These are phyloP conservation scores for Galbula dea DNA, from an alignment of 2,113 vertebrate genomes.

Conservation along the genomic window DNA sequence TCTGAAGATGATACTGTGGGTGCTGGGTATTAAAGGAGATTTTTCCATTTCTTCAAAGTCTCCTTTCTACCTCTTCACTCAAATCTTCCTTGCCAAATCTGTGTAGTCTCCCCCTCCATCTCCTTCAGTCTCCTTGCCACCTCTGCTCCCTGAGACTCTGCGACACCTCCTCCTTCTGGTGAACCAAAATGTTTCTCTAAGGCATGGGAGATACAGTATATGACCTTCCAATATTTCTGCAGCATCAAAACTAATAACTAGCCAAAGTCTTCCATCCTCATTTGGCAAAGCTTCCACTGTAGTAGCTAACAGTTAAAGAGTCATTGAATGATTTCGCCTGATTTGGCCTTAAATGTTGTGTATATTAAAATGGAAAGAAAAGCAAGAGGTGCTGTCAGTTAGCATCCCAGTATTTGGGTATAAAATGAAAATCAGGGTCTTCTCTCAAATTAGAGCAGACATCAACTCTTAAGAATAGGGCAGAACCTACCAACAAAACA, in stretches of 20 bases:
- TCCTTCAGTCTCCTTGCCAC: neutral
- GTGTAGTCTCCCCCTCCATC: neutral
- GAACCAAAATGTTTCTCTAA: neutral
- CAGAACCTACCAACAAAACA: constrained; percentile 18
- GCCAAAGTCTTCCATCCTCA: neutral
- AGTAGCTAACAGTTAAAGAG: neutral
- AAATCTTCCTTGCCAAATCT: neutral
- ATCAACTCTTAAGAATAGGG: neutral
- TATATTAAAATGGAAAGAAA: constrained; percentile 7
- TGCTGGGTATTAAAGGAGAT: neutral
- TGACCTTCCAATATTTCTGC: neutral
- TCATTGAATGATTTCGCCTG: neutral
- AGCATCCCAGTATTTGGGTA: neutral
- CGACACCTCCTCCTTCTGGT: neutral
- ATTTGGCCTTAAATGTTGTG: neutral
- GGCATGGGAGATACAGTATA: accelerated
- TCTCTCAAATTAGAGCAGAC: constrained; percentile 15
- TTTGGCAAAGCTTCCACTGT: neutral
- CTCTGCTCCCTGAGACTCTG: neutral
- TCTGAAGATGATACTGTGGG: neutral
- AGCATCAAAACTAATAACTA: neutral
- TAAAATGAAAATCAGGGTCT: constrained; percentile 17
- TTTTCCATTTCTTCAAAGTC: neutral
- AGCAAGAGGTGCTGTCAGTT: constrained; percentile 19
- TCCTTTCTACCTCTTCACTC: neutral